Conservation (phyloP, 2,888 invertebrate species). For the Drosophila setosimentum region DNA sequence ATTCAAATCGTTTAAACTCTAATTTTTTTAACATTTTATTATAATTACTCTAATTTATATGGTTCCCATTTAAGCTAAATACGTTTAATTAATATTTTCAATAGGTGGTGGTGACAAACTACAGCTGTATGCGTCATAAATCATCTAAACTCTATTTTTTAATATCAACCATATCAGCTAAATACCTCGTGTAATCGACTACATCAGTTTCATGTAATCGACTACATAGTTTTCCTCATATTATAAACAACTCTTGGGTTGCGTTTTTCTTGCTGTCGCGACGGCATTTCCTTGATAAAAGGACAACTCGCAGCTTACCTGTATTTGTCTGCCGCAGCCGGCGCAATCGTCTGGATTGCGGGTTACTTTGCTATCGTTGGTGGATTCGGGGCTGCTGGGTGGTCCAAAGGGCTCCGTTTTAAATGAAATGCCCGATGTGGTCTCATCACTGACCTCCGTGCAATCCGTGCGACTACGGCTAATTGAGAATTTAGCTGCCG, state of each 20-base stretch:
- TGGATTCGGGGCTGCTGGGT: constrained; percentile 85
- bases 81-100: not conserved
- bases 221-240: not conserved
- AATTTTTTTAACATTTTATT: not conserved
- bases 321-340: constrained; percentile 94
- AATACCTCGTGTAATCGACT: not conserved
- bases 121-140: not conserved
- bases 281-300: not conserved
- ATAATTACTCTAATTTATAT: not conserved
- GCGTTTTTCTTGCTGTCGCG: constrained; percentile 7
- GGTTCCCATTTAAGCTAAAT: not conserved
- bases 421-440: constrained; percentile 83
- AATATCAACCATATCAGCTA: not conserved
- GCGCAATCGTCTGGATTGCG: constrained; percentile 88
- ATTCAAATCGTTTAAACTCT: no score
- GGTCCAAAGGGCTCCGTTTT: constrained; percentile 85
- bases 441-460: constrained; percentile 83
- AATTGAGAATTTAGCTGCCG: constrained; percentile 83
- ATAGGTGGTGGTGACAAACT: not conserved
- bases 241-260: not conserved
- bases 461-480: constrained; percentile 83
- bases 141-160: not conserved
- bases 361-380: constrained; percentile 82
- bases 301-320: constrained; percentile 76
- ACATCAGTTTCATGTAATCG: not conserved